A percentile compares a stretch with the other conserved stretches of the same genome.
These are phyloP conservation scores for Sciurus niger DNA, from an alignment of 2,113 vertebrate species.

Conservation along the genomic window DNA sequence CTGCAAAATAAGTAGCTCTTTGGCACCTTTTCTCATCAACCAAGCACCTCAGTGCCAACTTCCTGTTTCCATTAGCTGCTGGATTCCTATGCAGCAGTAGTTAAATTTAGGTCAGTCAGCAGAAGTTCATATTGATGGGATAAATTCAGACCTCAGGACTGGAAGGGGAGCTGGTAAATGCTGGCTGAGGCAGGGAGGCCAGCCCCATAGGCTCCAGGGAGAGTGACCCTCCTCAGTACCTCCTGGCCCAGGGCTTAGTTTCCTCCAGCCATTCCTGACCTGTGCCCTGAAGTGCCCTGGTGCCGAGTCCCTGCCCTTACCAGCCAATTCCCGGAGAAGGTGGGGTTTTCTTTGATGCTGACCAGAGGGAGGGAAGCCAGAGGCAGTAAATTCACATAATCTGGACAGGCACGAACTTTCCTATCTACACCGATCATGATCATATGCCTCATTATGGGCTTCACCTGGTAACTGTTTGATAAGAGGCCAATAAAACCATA, in stretches of 20 bases:
- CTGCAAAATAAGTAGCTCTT: not conserved
- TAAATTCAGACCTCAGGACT: not conserved
- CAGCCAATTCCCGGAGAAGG: constrained; percentile 67
- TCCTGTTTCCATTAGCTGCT: not conserved
- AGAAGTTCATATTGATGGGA: not conserved
- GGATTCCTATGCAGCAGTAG: not conserved
- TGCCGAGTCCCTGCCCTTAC: constrained; percentile 49
- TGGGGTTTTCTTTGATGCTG: constrained; percentile 72
- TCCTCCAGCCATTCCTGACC: not conserved
- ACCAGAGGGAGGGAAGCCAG: not conserved
- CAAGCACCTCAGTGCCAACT: not conserved
- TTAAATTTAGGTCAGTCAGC: not conserved
- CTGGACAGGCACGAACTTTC: not conserved
- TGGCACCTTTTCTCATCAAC: not conserved
- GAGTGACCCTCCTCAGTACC: not conserved
- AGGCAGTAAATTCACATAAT: not conserved
- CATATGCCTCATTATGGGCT: constrained; percentile 22
- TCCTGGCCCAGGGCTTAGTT: not conserved
- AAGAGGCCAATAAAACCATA: constrained; percentile 82
- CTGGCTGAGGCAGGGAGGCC: not conserved
- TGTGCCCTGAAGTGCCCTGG: not conserved
- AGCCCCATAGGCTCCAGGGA: not conserved
- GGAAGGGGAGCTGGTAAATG: not conserved
- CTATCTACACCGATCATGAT: not conserved
- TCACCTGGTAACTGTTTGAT: constrained; percentile 65